Percentiles rank a stretch among this genome's conserved stretches.
These are phyloP conservation scores for Meloidogyne floridensis DNA, from an alignment of 1,140 invertebrate species.

Conservation along the genomic window DNA sequence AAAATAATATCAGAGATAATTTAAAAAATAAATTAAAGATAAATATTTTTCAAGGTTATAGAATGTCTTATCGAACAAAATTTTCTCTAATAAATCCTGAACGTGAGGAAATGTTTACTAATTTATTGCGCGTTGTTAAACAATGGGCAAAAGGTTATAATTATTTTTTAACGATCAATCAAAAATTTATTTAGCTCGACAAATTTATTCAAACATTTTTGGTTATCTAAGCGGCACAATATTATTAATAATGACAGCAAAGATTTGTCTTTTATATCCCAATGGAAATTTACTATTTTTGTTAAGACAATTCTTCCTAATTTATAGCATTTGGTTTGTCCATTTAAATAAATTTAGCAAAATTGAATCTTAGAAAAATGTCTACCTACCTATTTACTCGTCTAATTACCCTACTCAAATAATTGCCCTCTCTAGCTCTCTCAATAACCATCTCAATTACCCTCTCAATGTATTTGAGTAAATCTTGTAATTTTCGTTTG, in stretches of 20 bases:
- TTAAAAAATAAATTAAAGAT: background rate
- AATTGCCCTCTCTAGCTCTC: too few relatives aligned
- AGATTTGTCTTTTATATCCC: slow-evolving; percentile 17
- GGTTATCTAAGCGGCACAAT: slow-evolving; percentile 9
- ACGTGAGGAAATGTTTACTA: background rate
- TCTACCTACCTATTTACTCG: too few relatives aligned
- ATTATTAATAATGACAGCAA: slow-evolving; percentile 19
- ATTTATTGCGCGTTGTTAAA: slow-evolving; percentile 4
- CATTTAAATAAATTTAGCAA: too few relatives aligned
- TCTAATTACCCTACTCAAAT: too few relatives aligned
- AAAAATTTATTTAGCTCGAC: background rate
- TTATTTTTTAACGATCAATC: background rate
- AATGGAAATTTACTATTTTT: slow-evolving; percentile 18
- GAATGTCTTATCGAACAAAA: background rate
- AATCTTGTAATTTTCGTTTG: too few relatives aligned
- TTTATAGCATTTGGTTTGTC: slow-evolving; percentile 10
- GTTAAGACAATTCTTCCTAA: slow-evolving; percentile 7
- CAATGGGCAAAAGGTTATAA: slow-evolving; percentile 10
- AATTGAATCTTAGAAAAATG: too few relatives aligned
- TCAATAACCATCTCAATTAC: too few relatives aligned
- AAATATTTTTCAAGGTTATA: background rate
- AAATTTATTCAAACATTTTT: slow-evolving; percentile 16
- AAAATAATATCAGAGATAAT: background rate
- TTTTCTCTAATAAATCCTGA: background rate
- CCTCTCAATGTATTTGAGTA: too few relatives aligned